These are phyloP conservation scores for Achatina immaculata DNA, from an alignment of 1,140 invertebrate species.

Conservation along the genomic window DNA sequence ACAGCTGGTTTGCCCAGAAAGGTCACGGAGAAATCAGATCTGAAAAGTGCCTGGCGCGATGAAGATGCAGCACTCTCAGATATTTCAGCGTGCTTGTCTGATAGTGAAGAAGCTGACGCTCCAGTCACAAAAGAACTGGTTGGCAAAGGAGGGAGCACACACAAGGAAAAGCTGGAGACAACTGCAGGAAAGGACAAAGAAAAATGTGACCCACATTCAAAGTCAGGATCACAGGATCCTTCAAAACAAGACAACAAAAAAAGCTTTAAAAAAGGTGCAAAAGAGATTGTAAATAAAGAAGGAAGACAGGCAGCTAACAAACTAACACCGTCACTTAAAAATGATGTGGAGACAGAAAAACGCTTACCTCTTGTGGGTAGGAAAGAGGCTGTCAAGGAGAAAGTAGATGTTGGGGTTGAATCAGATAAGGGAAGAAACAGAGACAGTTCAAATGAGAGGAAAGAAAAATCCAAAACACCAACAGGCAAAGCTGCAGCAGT, in stretches of 20 bases:
- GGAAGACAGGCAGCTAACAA: no score
- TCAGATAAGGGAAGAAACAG: background rate
- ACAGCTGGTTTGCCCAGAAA: background rate
- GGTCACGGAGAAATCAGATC: background rate
- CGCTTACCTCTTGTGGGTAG: no score
- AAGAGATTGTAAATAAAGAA: background rate
- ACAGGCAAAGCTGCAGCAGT: background rate
- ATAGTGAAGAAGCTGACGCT: background rate
- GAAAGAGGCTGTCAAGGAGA: no score
- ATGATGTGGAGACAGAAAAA: background rate
- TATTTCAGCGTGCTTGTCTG: background rate
- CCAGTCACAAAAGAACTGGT: background rate
- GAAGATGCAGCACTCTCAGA: background rate
- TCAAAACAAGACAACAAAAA: no score
- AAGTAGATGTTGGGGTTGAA: no score
- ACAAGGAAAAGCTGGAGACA: no score
- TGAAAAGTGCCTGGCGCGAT: background rate
- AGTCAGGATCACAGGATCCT: no score
- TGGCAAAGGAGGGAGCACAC: no score
- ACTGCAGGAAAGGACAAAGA: no score
- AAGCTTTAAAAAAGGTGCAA: background rate
- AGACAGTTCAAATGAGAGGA: background rate
- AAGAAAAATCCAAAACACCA: background rate
- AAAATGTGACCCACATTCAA: no score
- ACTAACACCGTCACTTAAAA: background rate